These are phyloP conservation scores for Orius insidiosus DNA, from an alignment of 1,140 invertebrate genomes.

Conservation along the genomic window DNA sequence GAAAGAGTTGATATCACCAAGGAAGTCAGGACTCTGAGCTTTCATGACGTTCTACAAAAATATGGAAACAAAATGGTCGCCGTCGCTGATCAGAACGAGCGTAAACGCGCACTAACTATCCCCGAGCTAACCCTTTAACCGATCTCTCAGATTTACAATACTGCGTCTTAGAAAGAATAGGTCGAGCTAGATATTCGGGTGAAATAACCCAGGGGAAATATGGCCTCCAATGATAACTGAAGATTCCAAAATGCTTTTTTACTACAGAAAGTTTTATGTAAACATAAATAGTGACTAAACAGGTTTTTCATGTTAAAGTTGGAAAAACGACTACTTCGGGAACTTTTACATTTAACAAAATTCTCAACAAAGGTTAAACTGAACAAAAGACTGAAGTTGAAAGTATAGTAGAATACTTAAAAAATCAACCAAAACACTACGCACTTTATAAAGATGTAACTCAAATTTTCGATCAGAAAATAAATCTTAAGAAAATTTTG, in stretches of 20 bases:
- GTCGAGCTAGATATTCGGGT: conserved; percentile 48
- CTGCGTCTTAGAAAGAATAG: conserved; percentile 58
- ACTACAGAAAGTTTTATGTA: conserved; percentile 42
- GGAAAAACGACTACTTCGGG: conserved; percentile 21
- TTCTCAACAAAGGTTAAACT: conserved; percentile 40
- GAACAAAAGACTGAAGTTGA: conserved; percentile 35
- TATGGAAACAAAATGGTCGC: conserved; percentile 43
- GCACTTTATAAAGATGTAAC: conserved; percentile 35
- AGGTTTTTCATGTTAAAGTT: conserved; percentile 24
- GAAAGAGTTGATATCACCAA: conserved; percentile 30
- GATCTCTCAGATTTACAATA: conserved; percentile 42
- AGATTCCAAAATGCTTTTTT: conserved; percentile 46
- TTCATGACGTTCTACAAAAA: conserved; percentile 28
- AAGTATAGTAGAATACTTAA: conserved; percentile 35
- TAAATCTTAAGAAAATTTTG: conserved; percentile 15
- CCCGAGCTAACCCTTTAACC: conserved; percentile 30
- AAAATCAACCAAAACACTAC: conserved; percentile 31
- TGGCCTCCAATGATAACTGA: conserved; percentile 33
- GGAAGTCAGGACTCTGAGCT: conserved; percentile 24
- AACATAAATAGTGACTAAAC: conserved; percentile 44
- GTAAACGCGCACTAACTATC: conserved; percentile 39
- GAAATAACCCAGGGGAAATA: conserved; percentile 48
- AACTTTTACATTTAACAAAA: conserved; percentile 38
- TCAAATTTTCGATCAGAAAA: conserved; percentile 26
- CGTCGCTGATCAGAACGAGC: conserved; percentile 46